Evolutionary conservation across 2,888 invertebrate species (phyloP).

Genomic region (Congeria kusceri): DNA sequence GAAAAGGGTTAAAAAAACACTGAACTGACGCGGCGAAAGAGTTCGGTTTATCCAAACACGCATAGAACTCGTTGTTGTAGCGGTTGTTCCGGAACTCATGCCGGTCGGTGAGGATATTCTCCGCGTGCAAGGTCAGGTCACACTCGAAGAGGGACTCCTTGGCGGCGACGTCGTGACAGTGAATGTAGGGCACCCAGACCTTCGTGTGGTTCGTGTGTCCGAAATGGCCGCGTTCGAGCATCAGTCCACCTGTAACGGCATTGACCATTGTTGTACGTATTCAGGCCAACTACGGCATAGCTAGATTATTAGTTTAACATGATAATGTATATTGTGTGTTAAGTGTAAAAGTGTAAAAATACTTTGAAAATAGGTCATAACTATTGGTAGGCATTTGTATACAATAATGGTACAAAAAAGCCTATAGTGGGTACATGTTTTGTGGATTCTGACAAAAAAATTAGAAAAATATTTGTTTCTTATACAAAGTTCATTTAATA

Average conservation of each 20-base stretch:
- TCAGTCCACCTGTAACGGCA: conserved; percentile 36
- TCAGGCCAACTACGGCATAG: too few relatives aligned
- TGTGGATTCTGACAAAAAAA: too few relatives aligned
- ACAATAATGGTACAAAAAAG: too few relatives aligned
- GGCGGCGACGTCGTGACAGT: conserved; percentile 16
- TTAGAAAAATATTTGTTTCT: too few relatives aligned
- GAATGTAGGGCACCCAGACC: conserved; percentile 57
- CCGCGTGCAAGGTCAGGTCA: conserved; percentile 44
- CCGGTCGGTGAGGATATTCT: conserved; percentile 44
- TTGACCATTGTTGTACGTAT: too few relatives aligned
- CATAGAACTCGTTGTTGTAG: conserved; percentile 45
- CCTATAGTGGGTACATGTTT: too few relatives aligned
- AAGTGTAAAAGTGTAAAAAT: too few relatives aligned
- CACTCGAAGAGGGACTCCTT: conserved; percentile 51
- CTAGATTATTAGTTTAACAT: too few relatives aligned
- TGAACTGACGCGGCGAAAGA: conserved; percentile 55
- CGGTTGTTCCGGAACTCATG: conserved; percentile 40
- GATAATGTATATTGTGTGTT: too few relatives aligned
- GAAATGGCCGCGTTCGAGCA: conserved; percentile 28
- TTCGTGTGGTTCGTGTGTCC: conserved; percentile 27
- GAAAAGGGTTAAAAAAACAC: conserved; percentile 33
- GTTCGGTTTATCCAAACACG: conserved; percentile 45
- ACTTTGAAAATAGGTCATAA: too few relatives aligned
- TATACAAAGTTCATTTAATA: too few relatives aligned
- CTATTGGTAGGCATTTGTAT: too few relatives aligned